These are phyloP conservation scores for Zygaena filipendulae DNA, from an alignment of 2,888 invertebrate species.

Conservation along the genomic window DNA sequence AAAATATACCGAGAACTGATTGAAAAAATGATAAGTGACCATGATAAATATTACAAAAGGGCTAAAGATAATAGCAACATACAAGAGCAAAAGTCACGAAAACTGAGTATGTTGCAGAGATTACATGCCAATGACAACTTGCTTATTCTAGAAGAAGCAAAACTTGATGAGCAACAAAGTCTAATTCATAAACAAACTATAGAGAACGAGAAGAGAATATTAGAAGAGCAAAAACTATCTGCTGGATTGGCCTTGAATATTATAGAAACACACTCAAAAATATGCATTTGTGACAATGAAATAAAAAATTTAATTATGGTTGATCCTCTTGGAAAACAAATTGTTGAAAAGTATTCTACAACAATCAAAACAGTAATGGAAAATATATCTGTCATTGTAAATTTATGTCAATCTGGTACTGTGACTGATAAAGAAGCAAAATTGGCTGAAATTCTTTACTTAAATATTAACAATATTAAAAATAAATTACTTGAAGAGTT, in stretches of 20 bases:
- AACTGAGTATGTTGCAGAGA: constrained; percentile 46
- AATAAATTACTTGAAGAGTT: constrained; percentile 47
- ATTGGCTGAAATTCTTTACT: constrained; percentile 58
- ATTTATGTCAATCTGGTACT: constrained; percentile 45
- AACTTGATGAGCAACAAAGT: constrained; percentile 60
- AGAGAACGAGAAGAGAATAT: constrained; percentile 57
- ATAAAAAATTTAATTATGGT: constrained; percentile 55
- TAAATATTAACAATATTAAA: constrained; percentile 57
- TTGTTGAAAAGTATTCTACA: constrained; percentile 48
- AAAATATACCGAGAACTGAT: constrained; percentile 36
- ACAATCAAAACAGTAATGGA: constrained; percentile 42
- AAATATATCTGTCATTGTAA: constrained; percentile 53
- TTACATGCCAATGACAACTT: constrained; percentile 64
- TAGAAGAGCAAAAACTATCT: constrained; percentile 58
- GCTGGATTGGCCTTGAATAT: constrained; percentile 64
- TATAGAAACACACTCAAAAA: constrained; percentile 65
- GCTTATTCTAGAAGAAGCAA: constrained; percentile 42
- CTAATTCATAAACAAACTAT: constrained; percentile 47
- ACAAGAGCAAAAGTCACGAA: constrained; percentile 46
- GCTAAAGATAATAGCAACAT: constrained; percentile 43
- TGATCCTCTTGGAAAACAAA: constrained; percentile 42
- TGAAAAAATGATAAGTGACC: constrained; percentile 47
- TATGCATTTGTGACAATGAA: constrained; percentile 64
- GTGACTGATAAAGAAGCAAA: constrained; percentile 62
- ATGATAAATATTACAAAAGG: too few species aligned